These are phyloP conservation scores for Cyclargus thomasi DNA, from an alignment of 1,140 invertebrate genomes.

Conservation along the genomic window DNA sequence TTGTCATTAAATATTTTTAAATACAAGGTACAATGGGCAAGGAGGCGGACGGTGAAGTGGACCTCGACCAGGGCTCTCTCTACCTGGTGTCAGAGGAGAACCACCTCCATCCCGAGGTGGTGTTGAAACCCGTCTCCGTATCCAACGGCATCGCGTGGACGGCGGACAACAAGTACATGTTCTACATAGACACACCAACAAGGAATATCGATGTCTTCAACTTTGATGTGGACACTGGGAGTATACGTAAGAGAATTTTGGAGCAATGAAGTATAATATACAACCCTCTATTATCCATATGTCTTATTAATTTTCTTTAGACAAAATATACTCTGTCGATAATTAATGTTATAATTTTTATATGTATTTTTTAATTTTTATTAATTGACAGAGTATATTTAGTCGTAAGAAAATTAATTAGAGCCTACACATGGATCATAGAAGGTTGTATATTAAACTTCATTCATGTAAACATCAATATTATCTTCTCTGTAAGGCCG, in stretches of 20 bases:
- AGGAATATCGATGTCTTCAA: conserved; percentile 83
- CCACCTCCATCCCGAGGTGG: conserved; percentile 41
- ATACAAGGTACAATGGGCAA: conserved; percentile 67
- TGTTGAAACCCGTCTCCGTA: conserved; percentile 72
- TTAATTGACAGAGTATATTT: too few relatives aligned
- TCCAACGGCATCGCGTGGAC: conserved; percentile 92
- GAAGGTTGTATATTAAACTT: too few relatives aligned
- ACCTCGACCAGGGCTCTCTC: conserved; percentile 53
- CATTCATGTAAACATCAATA: too few relatives aligned
- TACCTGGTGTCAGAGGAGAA: conserved; percentile 58
- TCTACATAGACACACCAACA: conserved; percentile 85
- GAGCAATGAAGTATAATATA: too few relatives aligned
- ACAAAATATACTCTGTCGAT: too few relatives aligned
- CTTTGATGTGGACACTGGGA: conserved; percentile 81
- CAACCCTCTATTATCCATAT: too few relatives aligned
- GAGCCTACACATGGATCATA: too few relatives aligned
- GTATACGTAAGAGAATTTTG: conserved; percentile 76
- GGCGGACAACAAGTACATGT: conserved; percentile 82
- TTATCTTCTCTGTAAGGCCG: too few relatives aligned
- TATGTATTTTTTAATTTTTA: too few relatives aligned
- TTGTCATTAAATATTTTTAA: neutral
- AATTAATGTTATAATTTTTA: too few relatives aligned
- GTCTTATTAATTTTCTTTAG: too few relatives aligned
- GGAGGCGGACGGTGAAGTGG: conserved; percentile 43
- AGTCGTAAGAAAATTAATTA: too few relatives aligned